These are phyloP conservation scores for Campoplex nolae DNA, from an alignment of 2,888 invertebrate species.

Conservation along the genomic window DNA sequence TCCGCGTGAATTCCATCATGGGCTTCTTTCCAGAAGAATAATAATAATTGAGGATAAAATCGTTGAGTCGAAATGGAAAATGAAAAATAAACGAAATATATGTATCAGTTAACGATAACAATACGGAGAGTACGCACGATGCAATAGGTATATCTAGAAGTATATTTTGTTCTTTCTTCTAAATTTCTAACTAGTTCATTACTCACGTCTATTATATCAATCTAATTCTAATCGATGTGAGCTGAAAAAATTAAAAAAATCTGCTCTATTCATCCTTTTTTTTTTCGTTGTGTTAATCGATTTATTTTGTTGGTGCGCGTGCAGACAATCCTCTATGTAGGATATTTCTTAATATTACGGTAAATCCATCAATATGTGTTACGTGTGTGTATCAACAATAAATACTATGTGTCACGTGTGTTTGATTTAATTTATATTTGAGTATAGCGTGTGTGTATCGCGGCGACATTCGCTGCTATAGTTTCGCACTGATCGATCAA, in stretches of 20 bases:
- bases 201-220: constrained; percentile 50
- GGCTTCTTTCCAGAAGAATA: constrained; percentile 15
- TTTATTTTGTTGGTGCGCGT: constrained; percentile 58
- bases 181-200: constrained; percentile 57
- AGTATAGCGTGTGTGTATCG: constrained; percentile 48
- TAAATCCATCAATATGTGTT: constrained; percentile 28
- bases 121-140: constrained; percentile 63
- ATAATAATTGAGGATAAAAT: background rate
- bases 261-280: constrained; percentile 6
- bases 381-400: background rate
- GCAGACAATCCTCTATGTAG: constrained; percentile 66
- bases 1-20: constrained; percentile 29
- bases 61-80: background rate
- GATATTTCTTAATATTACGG: constrained; percentile 38
- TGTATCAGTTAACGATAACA: background rate
- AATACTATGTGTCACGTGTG: constrained; percentile 39
- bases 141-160: constrained; percentile 46
- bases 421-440: background rate
- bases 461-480: constrained; percentile 57
- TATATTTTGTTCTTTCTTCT: constrained; percentile 29
- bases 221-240: constrained; percentile 63
- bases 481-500: constrained; percentile 20
- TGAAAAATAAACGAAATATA: constrained; percentile 1
- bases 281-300: constrained; percentile 33
- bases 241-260: constrained; percentile 32